A percentile compares a stretch with the other conserved stretches of the same genome.
These are phyloP conservation scores for Reticulitermes speratus DNA, from an alignment of 1,140 invertebrate species.

Conservation along the genomic window DNA sequence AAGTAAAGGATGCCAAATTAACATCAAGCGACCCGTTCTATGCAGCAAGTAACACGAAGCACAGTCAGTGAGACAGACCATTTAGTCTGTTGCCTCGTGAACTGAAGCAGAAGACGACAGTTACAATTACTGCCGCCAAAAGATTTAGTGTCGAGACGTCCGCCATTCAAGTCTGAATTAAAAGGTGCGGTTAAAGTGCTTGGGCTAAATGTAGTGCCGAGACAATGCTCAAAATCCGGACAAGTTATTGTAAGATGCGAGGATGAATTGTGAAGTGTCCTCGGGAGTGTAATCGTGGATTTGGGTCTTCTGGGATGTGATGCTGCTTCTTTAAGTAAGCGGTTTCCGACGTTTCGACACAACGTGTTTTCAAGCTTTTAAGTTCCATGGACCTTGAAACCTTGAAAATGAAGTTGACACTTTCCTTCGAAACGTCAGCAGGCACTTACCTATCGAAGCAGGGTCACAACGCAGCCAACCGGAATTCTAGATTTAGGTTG, in stretches of 20 bases:
- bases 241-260: neutral
- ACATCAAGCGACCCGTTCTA: neutral
- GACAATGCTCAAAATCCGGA: neutral
- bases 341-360: too few relatives aligned
- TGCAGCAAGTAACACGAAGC: neutral
- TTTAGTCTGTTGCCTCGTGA: neutral
- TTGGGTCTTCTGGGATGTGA: too few relatives aligned
- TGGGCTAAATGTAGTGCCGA: neutral
- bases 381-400: too few relatives aligned
- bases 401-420: too few relatives aligned
- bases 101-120: neutral
- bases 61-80: neutral
- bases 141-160: conserved; percentile 5
- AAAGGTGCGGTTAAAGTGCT: neutral
- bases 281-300: too few relatives aligned
- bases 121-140: neutral
- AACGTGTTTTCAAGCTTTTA: too few relatives aligned
- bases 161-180: conserved; percentile 15
- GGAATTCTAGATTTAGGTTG: too few relatives aligned
- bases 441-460: too few relatives aligned
- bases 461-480: too few relatives aligned
- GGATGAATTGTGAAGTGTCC: too few relatives aligned
- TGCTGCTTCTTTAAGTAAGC: too few relatives aligned
- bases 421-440: too few relatives aligned
- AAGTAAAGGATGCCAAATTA: neutral